Percentiles rank a stretch among this genome's conserved stretches.
Conservation (phyloP, 2,113 vertebrate genomes). For the Neolamprologus sp. region DNA sequence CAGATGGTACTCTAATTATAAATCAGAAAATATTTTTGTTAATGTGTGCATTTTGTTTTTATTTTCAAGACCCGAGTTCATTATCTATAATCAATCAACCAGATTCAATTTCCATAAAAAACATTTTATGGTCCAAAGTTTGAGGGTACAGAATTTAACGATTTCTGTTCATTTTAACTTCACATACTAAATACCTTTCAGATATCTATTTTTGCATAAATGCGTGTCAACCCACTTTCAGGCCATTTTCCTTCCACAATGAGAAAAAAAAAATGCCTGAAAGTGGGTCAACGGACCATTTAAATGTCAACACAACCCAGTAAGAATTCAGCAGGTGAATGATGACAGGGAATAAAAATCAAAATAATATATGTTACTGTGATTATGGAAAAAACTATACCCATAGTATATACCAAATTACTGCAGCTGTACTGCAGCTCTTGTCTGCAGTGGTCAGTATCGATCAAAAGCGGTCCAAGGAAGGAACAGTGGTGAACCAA, state of each 20-base stretch:
- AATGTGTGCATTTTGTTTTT: not conserved
- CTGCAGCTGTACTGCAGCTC: not conserved
- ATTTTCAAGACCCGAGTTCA: not conserved
- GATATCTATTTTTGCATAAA: not conserved
- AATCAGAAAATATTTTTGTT: not conserved
- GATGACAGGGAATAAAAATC: not conserved
- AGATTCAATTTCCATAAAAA: not conserved
- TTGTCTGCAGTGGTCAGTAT: not conserved
- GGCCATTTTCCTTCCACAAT: not conserved
- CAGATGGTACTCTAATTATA: not conserved
- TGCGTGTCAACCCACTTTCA: not conserved
- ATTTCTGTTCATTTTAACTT: not conserved
- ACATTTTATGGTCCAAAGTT: not conserved
- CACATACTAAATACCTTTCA: not conserved
- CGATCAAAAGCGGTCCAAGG: not conserved
- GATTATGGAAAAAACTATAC: not conserved
- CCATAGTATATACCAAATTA: not conserved
- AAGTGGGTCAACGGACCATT: not conserved
- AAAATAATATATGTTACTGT: not conserved
- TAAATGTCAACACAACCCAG: not conserved
- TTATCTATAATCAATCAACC: not conserved
- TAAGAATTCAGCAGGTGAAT: not conserved
- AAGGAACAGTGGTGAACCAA: not conserved
- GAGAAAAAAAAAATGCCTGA: not conserved
- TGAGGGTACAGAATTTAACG: not conserved